Conservation (phyloP, 2,113 vertebrate genomes). For the Pholis gunnellus region DNA sequence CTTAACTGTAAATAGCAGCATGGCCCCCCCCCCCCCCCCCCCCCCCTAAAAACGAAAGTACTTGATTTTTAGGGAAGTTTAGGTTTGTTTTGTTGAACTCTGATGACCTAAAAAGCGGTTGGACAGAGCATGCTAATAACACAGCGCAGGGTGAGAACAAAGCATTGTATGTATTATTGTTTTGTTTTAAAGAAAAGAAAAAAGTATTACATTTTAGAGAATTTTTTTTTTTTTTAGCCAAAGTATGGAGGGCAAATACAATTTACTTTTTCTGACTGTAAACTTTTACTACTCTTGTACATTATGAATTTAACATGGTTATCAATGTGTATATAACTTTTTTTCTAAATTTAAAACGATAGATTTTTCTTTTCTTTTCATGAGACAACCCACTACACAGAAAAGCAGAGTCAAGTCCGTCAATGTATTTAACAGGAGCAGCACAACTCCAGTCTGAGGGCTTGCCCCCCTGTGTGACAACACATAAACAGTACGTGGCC, state of each 20-base stretch:
- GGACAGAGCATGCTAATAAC: conserved; percentile 65
- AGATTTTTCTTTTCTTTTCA: conserved; percentile 44
- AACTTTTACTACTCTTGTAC: conserved; percentile 86
- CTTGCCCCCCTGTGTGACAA: conserved; percentile 28
- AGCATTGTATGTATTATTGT: conserved; percentile 81
- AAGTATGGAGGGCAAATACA: conserved; percentile 80
- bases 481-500: conserved; percentile 52
- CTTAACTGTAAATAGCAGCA: conserved; percentile 74
- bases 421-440: conserved; percentile 46
- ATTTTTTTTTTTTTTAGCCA: conserved; percentile 82
- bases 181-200: conserved; percentile 78
- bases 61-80: conserved; percentile 72
- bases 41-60: conserved; percentile 70
- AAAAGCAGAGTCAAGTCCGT: conserved; percentile 39
- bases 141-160: conserved; percentile 78
- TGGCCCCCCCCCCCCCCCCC: conserved; percentile 24
- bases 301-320: conserved; percentile 84
- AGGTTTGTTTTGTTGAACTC: conserved; percentile 68
- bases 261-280: conserved; percentile 85
- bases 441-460: conserved; percentile 57
- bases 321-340: conserved; percentile 84
- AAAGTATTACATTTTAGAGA: conserved; percentile 86
- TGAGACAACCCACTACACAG: conserved; percentile 61
- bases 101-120: conserved; percentile 43
- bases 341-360: conserved; percentile 72